Evolutionary conservation across 2,888 invertebrate genomes (phyloP), one percentile per base, ranked within the genome.

Genomic region (Dasypogon diadema): DNA sequence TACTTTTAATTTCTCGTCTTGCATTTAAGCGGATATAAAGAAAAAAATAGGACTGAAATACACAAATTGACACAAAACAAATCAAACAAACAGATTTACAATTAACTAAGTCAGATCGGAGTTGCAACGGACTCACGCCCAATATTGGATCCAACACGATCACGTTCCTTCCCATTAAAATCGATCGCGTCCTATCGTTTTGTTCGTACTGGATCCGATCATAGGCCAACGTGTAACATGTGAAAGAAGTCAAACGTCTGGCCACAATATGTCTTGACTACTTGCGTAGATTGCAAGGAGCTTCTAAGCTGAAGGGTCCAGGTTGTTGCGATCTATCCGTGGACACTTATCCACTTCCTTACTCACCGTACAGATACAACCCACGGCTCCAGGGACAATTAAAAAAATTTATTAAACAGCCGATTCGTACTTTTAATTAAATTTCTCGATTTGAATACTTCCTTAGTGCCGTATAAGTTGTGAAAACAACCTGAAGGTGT

Each of bases 391-490:
- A 46, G 56, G 46, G 30, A 74, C 74, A 70, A 70, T 54, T 54
- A 70, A 70, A 70, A 70, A 70, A 70, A 51, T 54, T 68, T 70
- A 51, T 54, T 70, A 70, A 70, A 70, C 70, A 70, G 34, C 42
- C 58, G 58, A 58, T 74, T 74, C 58, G 74, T 74, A 74, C 58
- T 60, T 74, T 74, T 74, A 74, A 74, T 74, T 74, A 74, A 74
- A 74, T 74, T 74, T 74, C 74, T 58, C 58, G 74, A 60, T 60
- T 74, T 74, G 74, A 74, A 74, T 74, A 74, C 74, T 74, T 74
- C 74, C 74, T 74, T 48, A 58, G 46, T 60, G 46, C 74, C 58
- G 60, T 58, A 60, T 48, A 74, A 58, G 74, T 48, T 42, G 42
- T 24, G 72, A 34, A 74, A 74, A 46, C 46, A 74, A 58, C 58